Base-by-base conservation (phyloP, 1,140 invertebrate genomes). In the Drosophila funebris region DNA sequence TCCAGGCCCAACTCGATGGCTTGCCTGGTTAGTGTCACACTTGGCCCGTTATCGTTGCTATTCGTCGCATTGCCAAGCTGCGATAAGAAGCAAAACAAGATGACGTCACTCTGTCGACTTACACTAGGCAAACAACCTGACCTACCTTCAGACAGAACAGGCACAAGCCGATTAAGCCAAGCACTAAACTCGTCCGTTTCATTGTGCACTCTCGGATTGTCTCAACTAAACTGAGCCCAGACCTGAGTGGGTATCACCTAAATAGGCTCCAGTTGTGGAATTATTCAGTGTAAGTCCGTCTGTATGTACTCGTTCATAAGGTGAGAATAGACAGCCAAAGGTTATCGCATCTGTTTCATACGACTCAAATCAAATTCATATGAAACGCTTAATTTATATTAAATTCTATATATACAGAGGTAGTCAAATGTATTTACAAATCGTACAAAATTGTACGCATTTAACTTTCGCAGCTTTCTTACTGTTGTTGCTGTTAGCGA, bases 141-240 rank as follows among this genome's bases (percentile, higher is more conserved):
- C 78, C 78, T 82, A 81, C 78, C 78, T 73, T 46, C 36, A 78
- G 13, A 8, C 29, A 31, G 7, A 73, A 31, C 29, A 81, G 69
- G 14, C 81, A 57, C n/a, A 81, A 31, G 56, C 72, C 31, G 16
- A 41, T 27, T n/a, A 48, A 54, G 16, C 52, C 50, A 11, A 79
- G 36, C 14, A 76, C 2, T 16, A 54, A 27, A 62, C 63, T 76
- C 6, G 31, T 11, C 11, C 29, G 9, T 22, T 39, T 70, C 80
- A 76, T 80, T 56, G 18, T 37, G 7, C 29, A 41, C 66, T 41
- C 57, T 36, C 20, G 4, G 22, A 60, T 7, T 43, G 56, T 37
- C 41, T 29, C 7, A 69, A 48, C 31, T 11, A 5, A 61, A 84
- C 81, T 84, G 64, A 84, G 70, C 57, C 61, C 20, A 13, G 6